Evolutionary conservation across 2,113 vertebrate species (phyloP).

Genomic region (Capreolus pygargus): DNA sequence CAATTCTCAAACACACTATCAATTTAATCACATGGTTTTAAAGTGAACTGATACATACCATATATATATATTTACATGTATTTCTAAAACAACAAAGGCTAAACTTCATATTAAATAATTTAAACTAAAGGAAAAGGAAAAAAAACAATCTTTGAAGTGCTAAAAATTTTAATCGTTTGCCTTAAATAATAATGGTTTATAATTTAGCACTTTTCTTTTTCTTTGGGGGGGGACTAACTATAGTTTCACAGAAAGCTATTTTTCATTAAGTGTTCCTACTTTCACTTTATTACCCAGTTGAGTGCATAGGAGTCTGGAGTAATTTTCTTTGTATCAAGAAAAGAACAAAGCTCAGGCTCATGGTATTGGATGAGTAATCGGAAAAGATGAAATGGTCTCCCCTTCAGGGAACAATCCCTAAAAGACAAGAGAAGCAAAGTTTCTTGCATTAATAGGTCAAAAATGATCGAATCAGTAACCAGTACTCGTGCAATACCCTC

Average conservation of each 20-base stretch:
- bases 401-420: conserved; percentile 94
- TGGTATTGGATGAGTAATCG: conserved; percentile 97
- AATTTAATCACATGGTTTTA: neutral
- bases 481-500: neutral
- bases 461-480: neutral
- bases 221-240: conserved; percentile 8
- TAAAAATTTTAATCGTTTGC: neutral
- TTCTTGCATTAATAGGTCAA: conserved; percentile 49
- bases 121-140: neutral
- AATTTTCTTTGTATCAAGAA: conserved; percentile 99
- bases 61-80: neutral
- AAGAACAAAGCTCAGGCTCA: conserved; percentile 97
- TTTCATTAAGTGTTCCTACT: conserved; percentile 86
- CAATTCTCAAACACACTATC: neutral
- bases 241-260: conserved; percentile 75
- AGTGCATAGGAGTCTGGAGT: conserved; percentile 97
- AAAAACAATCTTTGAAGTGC: neutral
- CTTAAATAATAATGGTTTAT: neutral
- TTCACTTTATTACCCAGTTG: conserved; percentile 92
- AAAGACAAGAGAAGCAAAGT: conserved; percentile 56
- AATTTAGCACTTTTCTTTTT: neutral
- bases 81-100: conserved; percentile 13
- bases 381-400: conserved; percentile 96
- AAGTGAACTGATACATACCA: neutral
- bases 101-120: conserved; percentile 32